These are phyloP conservation scores for Agrochola litura DNA, from an alignment of 2,888 invertebrate genomes.

Conservation along the genomic window DNA sequence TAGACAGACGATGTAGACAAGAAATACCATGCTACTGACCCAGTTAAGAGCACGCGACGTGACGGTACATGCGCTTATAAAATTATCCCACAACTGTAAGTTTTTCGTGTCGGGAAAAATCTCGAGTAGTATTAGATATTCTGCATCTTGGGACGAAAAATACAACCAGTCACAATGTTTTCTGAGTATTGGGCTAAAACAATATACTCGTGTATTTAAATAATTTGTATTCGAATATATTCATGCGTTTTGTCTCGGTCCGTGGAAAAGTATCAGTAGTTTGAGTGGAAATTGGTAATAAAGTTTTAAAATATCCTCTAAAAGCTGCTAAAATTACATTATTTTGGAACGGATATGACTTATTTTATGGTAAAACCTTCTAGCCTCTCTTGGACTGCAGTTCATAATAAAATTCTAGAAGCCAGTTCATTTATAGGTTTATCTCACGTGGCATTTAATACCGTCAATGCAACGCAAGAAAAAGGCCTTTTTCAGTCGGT, in stretches of 20 bases:
- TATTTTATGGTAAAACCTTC: neutral
- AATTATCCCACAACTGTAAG: conserved; percentile 11
- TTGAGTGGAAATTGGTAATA: too few species aligned
- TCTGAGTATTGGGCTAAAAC: neutral
- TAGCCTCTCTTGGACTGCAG: neutral
- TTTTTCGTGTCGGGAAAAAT: neutral
- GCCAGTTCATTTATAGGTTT: neutral
- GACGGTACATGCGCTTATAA: conserved; percentile 20
- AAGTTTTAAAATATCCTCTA: neutral
- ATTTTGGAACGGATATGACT: neutral
- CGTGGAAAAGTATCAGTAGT: neutral
- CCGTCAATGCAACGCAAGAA: neutral
- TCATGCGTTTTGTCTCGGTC: neutral
- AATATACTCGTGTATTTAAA: neutral
- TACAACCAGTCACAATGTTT: neutral
- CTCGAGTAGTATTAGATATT: neutral
- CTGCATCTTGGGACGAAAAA: neutral
- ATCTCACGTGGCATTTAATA: neutral
- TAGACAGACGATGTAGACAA: neutral
- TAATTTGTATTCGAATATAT: neutral
- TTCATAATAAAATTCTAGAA: too few species aligned
- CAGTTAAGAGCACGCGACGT: conserved; percentile 2
- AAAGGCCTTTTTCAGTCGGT: neutral
- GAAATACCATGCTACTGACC: neutral
- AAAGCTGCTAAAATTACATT: neutral